Evolutionary conservation across 1,140 invertebrate genomes (phyloP), one percentile per base, ranked within the genome.

Genomic region (Danaus plexippus): DNA sequence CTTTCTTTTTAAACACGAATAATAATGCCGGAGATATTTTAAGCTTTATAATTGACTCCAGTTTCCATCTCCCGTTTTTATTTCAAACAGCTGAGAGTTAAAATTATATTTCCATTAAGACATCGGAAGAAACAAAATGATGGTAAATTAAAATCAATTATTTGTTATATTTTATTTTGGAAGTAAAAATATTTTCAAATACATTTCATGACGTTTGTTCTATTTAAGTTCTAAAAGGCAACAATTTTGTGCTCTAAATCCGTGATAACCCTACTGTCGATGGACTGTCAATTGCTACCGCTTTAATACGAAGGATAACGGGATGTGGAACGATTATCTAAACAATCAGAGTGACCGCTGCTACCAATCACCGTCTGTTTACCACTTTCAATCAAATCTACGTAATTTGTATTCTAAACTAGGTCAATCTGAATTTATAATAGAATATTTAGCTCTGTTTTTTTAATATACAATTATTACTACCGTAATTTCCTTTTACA

Each of bases 21-120:
- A 74, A 76, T 80, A 78, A 86, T 75, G 66, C 68, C 66, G 67
- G 57, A 69, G 75, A 86, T 86, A 85, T 83, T 84, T 80, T 77
- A 83, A 83, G 73, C 75, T 63, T 75, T 66, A 65, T 82, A 82
- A 84, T 85, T 84, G 77, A 81, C 77, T 75, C 67, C 64, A 68
- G 68, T 64, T 72, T 68, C 61, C 63, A 58, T 62, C 63, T 67
- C 75, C 75, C 63, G 66, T 61, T 69, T 74, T 63, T 71, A 66
- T 64, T 68, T 47, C 49, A 66, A 74, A 70, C 64, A 64, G 57
- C 64, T 54, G 66, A 66, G 60, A 69, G 52, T 71, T 69, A 72
- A 73, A 80, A 78, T 81, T 81, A 68, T 79, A 76, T 77, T 78
- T 77, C 71, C 68, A 66, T 80, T 80, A 69, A 72, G 69, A 72